Conservation (phyloP, 1,140 invertebrate species). For the Eurytemora carolleeae region DNA sequence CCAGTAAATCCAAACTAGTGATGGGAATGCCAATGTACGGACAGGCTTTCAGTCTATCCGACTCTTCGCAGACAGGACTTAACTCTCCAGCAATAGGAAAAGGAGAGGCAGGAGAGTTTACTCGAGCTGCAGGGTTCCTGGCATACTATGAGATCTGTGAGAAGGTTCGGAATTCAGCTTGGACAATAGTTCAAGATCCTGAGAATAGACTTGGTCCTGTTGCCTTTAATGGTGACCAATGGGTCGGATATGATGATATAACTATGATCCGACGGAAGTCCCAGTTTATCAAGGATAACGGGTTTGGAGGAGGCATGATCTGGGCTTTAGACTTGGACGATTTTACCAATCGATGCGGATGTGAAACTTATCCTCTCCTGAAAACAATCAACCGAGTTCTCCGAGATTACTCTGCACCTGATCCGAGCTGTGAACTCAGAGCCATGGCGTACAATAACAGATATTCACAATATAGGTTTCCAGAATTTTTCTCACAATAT, state of each 20-base stretch:
- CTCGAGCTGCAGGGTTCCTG: conserved; percentile 44
- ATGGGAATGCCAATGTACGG: conserved; percentile 45
- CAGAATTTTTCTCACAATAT: no score
- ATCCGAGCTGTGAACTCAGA: conserved; percentile 21
- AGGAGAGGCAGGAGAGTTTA: conserved; percentile 48
- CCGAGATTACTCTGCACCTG: conserved; percentile 33
- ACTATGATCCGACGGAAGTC: conserved; percentile 53
- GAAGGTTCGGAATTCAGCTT: conserved; percentile 30
- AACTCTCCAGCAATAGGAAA: conserved; percentile 34
- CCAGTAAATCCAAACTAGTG: conserved; percentile 36
- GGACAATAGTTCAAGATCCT: conserved; percentile 54
- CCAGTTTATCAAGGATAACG: conserved; percentile 22
- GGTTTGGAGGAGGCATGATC: conserved; percentile 52
- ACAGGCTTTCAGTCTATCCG: conserved; percentile 37
- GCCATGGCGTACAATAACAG: background rate
- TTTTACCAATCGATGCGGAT: conserved; percentile 39
- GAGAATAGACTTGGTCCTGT: conserved; percentile 57
- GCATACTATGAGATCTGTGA: conserved; percentile 21
- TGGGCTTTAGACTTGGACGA: conserved; percentile 78
- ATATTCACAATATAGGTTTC: no score
- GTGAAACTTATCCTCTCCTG: conserved; percentile 46
- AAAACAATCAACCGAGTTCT: conserved; percentile 52
- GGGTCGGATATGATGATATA: conserved; percentile 68
- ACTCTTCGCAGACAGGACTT: conserved; percentile 27
- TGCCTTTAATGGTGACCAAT: conserved; percentile 60